Evolutionary conservation across 2,888 invertebrate genomes (phyloP), one percentile per base, ranked within the genome.

Genomic region (Autographa pulchrina): DNA sequence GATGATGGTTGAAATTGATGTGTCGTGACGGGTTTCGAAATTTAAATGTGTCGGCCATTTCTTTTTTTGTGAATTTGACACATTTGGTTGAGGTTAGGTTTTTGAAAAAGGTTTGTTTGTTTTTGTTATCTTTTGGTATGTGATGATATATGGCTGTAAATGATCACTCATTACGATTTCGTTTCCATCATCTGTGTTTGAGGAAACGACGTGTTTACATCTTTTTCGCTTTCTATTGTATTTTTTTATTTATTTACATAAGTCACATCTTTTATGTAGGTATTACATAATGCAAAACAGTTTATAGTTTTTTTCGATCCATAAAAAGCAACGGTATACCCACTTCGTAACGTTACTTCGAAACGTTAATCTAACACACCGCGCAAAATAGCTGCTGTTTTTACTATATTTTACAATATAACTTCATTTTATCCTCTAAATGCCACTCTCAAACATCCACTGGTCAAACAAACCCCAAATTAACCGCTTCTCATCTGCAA

Each of bases 1-100:
- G 88, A 86, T 89, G 90, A 90, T 88, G 87, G 88, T 82, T 83
- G 78, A 86, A 89, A 90, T 91, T 90, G 90, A 92, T 92, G 91
- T 90, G 86, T 89, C 88, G 89, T 92, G 91, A 92, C 89, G 89
- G 77, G 83, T 83, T 90, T 87, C 85, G 72, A 87, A 88, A 88
- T 92, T 91, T 89, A 83, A 91, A 89, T 90, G 81, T 74, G 58
- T 79, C 73, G 82, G 85, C 79, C 79, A 85, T 82, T 83, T n/a
- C n/a, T n/a, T 89, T 86, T 87, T 78, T 61, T 60, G 63, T 67
- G 67, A 76, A 81, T 83, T 78, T 83, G 80, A 81, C 75, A 79
- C 72, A 79, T 81, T 83, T 81, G 80, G 81, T 86, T 67, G 77
- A 77, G 85, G 78, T 74, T 79, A 38, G 48, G 11, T 83, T 74